Percentiles rank a stretch among this genome's conserved stretches.
phyloP scores from a whole-genome alignment of 2,797 vertebrate species.

The Coregonus ussuriensis region DNA sequence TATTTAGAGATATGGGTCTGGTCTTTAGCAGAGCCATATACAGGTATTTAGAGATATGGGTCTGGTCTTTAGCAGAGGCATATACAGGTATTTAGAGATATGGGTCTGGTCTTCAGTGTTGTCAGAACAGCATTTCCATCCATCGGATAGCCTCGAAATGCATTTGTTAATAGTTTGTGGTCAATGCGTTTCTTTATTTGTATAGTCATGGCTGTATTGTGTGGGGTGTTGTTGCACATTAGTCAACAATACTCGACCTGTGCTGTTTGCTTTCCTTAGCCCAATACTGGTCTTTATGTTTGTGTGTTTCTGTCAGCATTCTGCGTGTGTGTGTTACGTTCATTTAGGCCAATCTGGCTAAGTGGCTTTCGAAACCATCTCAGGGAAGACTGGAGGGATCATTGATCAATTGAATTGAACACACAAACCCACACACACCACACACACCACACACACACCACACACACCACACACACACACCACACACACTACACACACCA shows the following conservation, averaged over 20 bases:
- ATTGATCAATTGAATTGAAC: constrained; percentile 41
- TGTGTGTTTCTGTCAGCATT: not conserved
- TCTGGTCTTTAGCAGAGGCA: too few relatives aligned
- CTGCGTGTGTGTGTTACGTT: constrained; percentile 14
- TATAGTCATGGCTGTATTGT: not conserved
- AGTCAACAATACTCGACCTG: not conserved
- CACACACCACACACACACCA: too few relatives aligned
- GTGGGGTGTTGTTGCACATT: not conserved
- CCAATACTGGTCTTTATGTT: too few relatives aligned
- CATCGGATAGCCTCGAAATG: not conserved
- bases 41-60: too few relatives aligned
- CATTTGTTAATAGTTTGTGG: not conserved
- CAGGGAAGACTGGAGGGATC: constrained; percentile 23
- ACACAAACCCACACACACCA: not conserved
- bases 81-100: too few relatives aligned
- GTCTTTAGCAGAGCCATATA: too few relatives aligned
- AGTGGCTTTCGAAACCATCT: constrained; percentile 45
- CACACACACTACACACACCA: too few relatives aligned
- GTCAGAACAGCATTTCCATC: not conserved
- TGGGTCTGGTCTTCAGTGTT: too few relatives aligned
- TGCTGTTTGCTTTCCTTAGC: not conserved
- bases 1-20: too few relatives aligned
- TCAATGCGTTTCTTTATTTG: not conserved
- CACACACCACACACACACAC: too few relatives aligned
- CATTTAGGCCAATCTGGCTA: constrained; percentile 48